Evolutionary conservation across 2,113 vertebrate genomes (phyloP), one percentile per base, ranked within the genome.

Genomic region (Percopsis transmontana): DNA sequence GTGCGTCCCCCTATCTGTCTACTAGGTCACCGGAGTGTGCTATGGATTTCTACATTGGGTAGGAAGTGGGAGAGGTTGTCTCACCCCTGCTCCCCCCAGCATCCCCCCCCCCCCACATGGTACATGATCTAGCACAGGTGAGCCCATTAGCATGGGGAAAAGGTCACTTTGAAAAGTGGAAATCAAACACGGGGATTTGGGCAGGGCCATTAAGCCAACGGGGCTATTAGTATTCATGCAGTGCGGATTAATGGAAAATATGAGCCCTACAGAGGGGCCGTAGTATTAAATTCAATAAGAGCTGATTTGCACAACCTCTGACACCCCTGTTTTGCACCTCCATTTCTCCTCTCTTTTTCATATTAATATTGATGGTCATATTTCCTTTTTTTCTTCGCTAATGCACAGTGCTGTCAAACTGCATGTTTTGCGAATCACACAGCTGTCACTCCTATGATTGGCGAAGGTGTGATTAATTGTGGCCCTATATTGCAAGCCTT

Each of bases 151-250:
- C 88, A 85, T 62, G 70, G 78, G 85, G 81, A 90, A 92, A 91
- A 91, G 89, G 88, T 90, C 89, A 91, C 85, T 91, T 91, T 89
- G 80, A 87, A 87, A 82, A 86, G 88, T 81, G 70, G 84, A 91
- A 92, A 91, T 91, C 86, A 90, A 91, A 91, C 88, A 89, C 83
- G 80, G 76, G 76, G 83, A 88, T 87, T 88, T 87, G 81, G 83
- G 83, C 80, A 89, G 86, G 84, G 83, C 86, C 79, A 89, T 91
- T 91, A 91, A 89, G 84, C 74, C 66, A 83, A 82, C 53, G 9
- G 80, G 68, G 77, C 83, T 76, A 90, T 93, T 92, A 91, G 90
- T 91, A 93, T 93, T 91, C 92, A 91, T 90, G 80, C 54, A 62
- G 77, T 48, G 81, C 77, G 82, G 81, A 89, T 89, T 89, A 91